These are phyloP conservation scores for Hyles lineata DNA, from an alignment of 2,888 invertebrate species.

Conservation along the genomic window DNA sequence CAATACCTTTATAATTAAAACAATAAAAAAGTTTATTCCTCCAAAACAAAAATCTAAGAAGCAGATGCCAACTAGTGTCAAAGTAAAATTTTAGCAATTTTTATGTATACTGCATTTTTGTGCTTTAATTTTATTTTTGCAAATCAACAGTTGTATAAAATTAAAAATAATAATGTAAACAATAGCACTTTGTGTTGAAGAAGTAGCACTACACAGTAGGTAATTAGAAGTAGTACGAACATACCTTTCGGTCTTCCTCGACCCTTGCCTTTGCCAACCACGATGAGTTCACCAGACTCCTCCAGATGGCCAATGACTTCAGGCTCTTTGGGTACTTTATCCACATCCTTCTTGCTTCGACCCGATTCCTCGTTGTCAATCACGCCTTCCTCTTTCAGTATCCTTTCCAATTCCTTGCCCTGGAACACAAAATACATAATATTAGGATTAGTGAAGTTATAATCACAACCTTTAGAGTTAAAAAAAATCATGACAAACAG, in stretches of 20 bases:
- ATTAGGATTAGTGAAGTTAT: not conserved
- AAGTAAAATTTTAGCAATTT: not conserved
- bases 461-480: not conserved
- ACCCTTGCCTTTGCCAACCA: constrained; percentile 84
- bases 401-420: constrained; percentile 90
- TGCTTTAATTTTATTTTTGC: not conserved
- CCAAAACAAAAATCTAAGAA: no score
- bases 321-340: constrained; percentile 57
- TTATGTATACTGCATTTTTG: not conserved
- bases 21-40: no score
- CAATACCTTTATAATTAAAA: no score
- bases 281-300: constrained; percentile 86
- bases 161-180: not conserved
- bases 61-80: no score
- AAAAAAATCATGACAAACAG: no score
- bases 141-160: not conserved
- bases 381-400: constrained; percentile 89
- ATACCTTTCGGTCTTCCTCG: constrained; percentile 82
- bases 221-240: no score
- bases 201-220: no score
- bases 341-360: constrained; percentile 57
- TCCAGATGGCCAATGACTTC: constrained; percentile 89
- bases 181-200: not conserved
- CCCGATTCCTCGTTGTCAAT: constrained; percentile 86
- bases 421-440: constrained; percentile 47